Evolutionary conservation across 64 coral and sea anemone species (phyloP).

Genomic region (Cladopsammia gracilis): DNA sequence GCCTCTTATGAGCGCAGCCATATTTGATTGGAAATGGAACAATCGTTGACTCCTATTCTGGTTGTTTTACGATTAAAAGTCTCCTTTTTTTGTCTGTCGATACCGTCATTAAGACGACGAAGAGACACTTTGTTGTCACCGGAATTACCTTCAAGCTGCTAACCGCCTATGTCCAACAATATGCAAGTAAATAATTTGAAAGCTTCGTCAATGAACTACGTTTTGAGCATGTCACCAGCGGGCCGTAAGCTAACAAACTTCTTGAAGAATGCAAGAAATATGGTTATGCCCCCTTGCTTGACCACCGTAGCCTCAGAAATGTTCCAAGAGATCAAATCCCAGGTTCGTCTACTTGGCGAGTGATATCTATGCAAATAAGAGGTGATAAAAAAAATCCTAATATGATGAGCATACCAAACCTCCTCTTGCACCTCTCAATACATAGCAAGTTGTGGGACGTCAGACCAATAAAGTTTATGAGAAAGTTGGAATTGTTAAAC

Average conservation of each 20-base stretch:
- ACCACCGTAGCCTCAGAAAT: not conserved
- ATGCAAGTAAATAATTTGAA: conserved; percentile 18
- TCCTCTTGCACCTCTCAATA: not conserved
- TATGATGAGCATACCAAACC: not conserved
- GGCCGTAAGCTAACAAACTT: not conserved
- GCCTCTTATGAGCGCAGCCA: not conserved
- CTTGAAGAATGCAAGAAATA: not conserved
- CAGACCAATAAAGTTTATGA: not conserved
- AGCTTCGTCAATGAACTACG: not conserved
- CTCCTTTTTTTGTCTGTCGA: not conserved
- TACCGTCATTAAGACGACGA: not conserved
- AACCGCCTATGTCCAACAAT: not conserved
- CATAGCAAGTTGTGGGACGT: not conserved
- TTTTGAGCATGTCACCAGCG: conserved; percentile 2
- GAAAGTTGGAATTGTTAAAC: conserved; percentile 12
- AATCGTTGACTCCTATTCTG: conserved; percentile 3
- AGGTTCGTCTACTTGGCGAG: not conserved
- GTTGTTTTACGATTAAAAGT: not conserved
- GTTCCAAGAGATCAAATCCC: not conserved
- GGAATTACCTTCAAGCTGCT: not conserved
- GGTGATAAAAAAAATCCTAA: not conserved
- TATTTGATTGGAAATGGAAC: not conserved
- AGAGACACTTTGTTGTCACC: not conserved
- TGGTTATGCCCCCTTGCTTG: not conserved
- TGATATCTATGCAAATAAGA: not conserved